Evolutionary conservation across 1,140 invertebrate species (phyloP), one percentile per base, ranked within the genome.

Genomic region (Drosophila bocki): DNA sequence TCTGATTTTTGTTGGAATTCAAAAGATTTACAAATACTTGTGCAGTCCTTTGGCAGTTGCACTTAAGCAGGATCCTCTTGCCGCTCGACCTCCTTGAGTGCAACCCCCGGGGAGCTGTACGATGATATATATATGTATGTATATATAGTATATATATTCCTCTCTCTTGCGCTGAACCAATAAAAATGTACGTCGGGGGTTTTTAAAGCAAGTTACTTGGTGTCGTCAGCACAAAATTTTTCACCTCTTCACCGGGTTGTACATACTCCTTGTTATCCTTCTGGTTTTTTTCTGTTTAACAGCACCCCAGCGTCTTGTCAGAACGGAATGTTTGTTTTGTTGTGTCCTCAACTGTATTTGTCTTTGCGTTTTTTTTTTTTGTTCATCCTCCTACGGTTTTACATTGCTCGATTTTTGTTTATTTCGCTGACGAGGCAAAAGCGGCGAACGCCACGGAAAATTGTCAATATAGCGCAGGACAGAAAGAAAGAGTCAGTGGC

Each of bases 1-100:
- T 87, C 53, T 81, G 85, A 76, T 81, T 90, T 90, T 60, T 72
- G 85, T 63, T 88, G 85, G 85, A 90, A 90, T 90, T 90, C 86
- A 90, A 90, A 88, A 88, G 85, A 88, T 88, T 85, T 90, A 90
- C 85, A 91, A 85, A 90, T 90, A 90, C 85, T 90, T 90, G 70
- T 90, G 63, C 81, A 90, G 61, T 79, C 75, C 82, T 90, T 81
- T 81, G 78, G 62, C 70, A 72, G 62, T 77, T 90, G 84, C 85
- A 90, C 84, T 88, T 85, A 75, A 75, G 85, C 85, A 90, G 68
- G 75, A 77, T 77, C 75, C 80, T 80, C 61, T 48, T 65, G 51
- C 61, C 60, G 48, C 48, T 32, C 53, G 19, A 42, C 62, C 68
- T 54, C 72, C 82, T 86, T 61, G 68, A 90, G 72, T 84, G 85